phyloP scores from a whole-genome alignment of 2,113 vertebrate genomes.

The Excalfactoria chinensis region DNA sequence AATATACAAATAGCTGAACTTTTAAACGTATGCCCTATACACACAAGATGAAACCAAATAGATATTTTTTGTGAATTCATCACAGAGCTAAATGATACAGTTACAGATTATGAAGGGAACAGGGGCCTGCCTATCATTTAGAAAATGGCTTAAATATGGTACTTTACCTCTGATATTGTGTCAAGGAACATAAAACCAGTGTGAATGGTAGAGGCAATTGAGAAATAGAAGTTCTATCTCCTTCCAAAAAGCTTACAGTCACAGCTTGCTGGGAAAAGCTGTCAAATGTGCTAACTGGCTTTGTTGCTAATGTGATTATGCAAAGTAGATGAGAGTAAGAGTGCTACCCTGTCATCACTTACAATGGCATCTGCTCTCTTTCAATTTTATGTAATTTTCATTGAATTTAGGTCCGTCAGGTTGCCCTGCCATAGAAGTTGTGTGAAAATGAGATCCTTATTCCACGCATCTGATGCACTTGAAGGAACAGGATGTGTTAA shows the following conservation, averaged over 20 bases:
- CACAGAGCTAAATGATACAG: not conserved
- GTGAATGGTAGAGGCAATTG: constrained; percentile 13
- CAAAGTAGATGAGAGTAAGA: not conserved
- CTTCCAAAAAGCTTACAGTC: not conserved
- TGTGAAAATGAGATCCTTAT: constrained; percentile 31
- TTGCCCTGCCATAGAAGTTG: not conserved
- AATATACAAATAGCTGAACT: not conserved
- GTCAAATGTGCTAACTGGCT: constrained; percentile 19
- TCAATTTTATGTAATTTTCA: constrained; percentile 46
- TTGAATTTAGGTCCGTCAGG: constrained; percentile 11
- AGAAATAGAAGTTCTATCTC: constrained; percentile 20
- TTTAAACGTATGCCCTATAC: not conserved
- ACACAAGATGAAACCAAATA: not conserved
- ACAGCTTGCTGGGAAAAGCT: constrained; percentile 15
- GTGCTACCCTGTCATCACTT: not conserved
- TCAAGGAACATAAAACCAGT: constrained; percentile 20
- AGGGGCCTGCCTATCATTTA: not conserved
- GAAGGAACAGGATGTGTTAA: not conserved
- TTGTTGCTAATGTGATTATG: constrained; percentile 24
- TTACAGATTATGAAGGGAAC: not conserved
- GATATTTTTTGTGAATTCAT: not conserved
- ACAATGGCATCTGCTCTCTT: constrained; percentile 30
- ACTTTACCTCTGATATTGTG: not conserved
- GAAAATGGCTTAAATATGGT: not conserved
- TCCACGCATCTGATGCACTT: not conserved